phyloP scores from a whole-genome alignment of 2,797 vertebrate species.

The Crenuchus spilurus region DNA sequence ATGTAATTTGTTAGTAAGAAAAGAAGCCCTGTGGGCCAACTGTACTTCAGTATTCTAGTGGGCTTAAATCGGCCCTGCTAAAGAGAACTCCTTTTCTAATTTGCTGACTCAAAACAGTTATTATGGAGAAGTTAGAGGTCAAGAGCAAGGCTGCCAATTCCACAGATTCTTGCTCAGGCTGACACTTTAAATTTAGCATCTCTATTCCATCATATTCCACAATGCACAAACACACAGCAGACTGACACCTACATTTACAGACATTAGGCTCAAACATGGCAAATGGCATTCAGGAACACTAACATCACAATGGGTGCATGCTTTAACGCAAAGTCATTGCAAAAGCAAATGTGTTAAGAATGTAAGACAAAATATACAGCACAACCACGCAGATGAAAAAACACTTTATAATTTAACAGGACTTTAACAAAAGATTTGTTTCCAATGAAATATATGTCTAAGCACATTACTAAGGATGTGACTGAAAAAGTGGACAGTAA shows the following conservation, averaged over 20 bases:
- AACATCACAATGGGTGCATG: no score
- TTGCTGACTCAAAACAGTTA: conserved; percentile 12
- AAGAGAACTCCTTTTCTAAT: conserved; percentile 17
- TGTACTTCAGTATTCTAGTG: not conserved
- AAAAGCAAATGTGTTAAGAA: no score
- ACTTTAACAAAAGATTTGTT: no score
- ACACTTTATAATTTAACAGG: no score
- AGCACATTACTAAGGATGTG: no score
- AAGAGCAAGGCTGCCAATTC: conserved; percentile 22
- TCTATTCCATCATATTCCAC: not conserved
- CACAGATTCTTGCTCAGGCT: not conserved
- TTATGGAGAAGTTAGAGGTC: conserved; percentile 32
- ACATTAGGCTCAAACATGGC: not conserved
- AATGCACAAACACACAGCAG: not conserved
- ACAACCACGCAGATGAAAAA: no score
- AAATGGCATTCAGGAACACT: no score
- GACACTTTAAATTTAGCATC: conserved; percentile 5
- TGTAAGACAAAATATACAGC: no score
- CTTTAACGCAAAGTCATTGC: no score
- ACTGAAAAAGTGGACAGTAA: no score
- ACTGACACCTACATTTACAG: not conserved
- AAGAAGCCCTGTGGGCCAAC: not conserved
- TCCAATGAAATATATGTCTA: no score
- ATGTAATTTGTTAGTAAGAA: not conserved
- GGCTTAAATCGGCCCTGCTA: not conserved